A percentile compares a stretch with the other conserved stretches of the same genome.
phyloP scores from a whole-genome alignment of 2,888 invertebrate genomes.

The Meta bourneti region DNA sequence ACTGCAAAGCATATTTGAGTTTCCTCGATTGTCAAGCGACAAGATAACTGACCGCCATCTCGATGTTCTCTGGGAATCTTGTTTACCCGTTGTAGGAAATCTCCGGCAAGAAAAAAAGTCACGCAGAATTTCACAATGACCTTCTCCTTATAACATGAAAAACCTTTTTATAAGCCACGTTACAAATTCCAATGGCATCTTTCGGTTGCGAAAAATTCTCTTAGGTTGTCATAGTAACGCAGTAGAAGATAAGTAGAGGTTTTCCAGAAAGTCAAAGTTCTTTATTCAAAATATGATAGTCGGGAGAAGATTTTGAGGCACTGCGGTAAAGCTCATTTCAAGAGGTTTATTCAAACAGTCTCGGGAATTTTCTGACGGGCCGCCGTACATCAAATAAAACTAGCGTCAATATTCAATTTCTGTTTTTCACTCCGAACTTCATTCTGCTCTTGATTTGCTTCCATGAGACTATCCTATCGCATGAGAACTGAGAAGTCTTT shows the following conservation, averaged over 20 bases:
- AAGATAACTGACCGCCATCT: slow-evolving; percentile 12
- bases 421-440: slow-evolving; percentile 22
- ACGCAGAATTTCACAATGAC: slow-evolving; percentile 53
- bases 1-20: slow-evolving; percentile 16
- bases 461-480: background rate
- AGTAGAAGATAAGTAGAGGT: slow-evolving; percentile 46
- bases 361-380: slow-evolving; percentile 23
- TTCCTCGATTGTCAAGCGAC: slow-evolving; percentile 23
- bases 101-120: slow-evolving; percentile 12
- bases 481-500: slow-evolving; percentile 3
- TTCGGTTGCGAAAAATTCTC: slow-evolving; percentile 22
- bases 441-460: background rate
- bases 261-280: slow-evolving; percentile 45
- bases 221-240: slow-evolving; percentile 53
- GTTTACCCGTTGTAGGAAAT: slow-evolving; percentile 46
- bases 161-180: slow-evolving; percentile 65
- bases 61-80: slow-evolving; percentile 17
- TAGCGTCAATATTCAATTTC: slow-evolving; percentile 52
- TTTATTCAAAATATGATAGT: slow-evolving; percentile 67
- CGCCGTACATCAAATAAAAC: slow-evolving; percentile 46
- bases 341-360: slow-evolving; percentile 57
- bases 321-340: slow-evolving; percentile 39
- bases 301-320: slow-evolving; percentile 4
- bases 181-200: slow-evolving; percentile 67
- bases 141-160: slow-evolving; percentile 53